Evolutionary conservation across 23 tunicate genomes (phyloP), one percentile per base, ranked within the genome.

Genomic region (Phallusia fumigata): DNA sequence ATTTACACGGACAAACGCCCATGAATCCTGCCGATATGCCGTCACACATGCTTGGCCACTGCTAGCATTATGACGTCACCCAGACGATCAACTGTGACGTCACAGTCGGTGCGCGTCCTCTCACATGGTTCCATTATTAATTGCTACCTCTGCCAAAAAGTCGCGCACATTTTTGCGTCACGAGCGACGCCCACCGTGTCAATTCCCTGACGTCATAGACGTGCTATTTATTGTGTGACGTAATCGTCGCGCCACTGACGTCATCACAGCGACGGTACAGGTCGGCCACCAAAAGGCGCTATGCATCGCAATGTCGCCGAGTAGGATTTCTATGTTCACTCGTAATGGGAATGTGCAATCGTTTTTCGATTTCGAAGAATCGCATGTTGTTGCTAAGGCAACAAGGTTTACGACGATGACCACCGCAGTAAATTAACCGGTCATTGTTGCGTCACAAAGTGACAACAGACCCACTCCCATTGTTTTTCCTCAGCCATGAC

Each of bases 11-110:
- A 18, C 97, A 93, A 58, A 81, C 81, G 13, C 36, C 84, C 30
- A 83, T 91, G 88, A 91, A 91, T 44, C 91, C 96, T 31, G 81
- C 90, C 47, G 96, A 91, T 76, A 83, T 91, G 80, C 76, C 96
- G 35, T 79, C 96, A 18, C 96, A 91, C 64, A 91, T 91, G 96
- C 82, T 91, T 19, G 96, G 96, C 28, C 96, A 86, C 88, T 90
- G 95, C 90, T 90, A 90, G 95, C 90, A 58, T 58, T 58, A 16
- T 58, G 69, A 58, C 69, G 69, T 58, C 28, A 22, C 69, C 2
- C 16, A 24, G 69, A 58, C 69, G 69, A 6, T 58, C 13, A 58
- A 58, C 69, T 58, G 69, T 58, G 69, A 58, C 40, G 35, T 33
- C 44, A 33, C 45, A 33, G 40, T 31, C 44, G 40, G 33, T 74